phyloP scores from a whole-genome alignment of 2,888 invertebrate species.

The Autographa pulchrina region DNA sequence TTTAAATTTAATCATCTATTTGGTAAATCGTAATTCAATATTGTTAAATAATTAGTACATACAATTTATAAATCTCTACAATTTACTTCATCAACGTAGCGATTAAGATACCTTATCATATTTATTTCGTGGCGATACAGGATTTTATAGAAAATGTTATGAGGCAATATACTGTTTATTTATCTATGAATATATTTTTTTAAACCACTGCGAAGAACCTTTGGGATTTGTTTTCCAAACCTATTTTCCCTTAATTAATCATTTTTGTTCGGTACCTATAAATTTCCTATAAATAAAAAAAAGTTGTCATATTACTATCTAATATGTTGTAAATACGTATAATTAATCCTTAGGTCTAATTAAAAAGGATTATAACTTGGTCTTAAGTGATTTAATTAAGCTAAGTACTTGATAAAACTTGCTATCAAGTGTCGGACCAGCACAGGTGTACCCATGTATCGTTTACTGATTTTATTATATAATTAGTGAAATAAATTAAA shows the following conservation, averaged over 20 bases:
- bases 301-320: not conserved
- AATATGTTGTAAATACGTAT: not conserved
- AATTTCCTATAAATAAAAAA: not conserved
- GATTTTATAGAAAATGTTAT: no score
- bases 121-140: no score
- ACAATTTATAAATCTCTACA: no score
- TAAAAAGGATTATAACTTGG: not conserved
- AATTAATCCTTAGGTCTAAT: not conserved
- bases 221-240: not conserved
- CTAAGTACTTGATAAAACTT: constrained; percentile 8
- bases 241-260: not conserved
- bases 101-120: no score
- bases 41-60: no score
- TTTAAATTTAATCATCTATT: no score
- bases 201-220: no score
- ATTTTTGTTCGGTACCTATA: no score
- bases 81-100: no score
- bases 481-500: constrained; percentile 7
- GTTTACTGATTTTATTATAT: constrained; percentile 10
- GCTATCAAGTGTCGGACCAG: constrained; percentile 16
- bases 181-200: no score
- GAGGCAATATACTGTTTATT: no score
- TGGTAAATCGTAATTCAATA: no score
- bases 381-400: constrained; percentile 8
- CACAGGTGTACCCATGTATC: not conserved